A percentile compares a stretch with the other conserved stretches of the same genome.
Conservation (phyloP, 2,888 invertebrate genomes). For the Horisme vitalbata region DNA sequence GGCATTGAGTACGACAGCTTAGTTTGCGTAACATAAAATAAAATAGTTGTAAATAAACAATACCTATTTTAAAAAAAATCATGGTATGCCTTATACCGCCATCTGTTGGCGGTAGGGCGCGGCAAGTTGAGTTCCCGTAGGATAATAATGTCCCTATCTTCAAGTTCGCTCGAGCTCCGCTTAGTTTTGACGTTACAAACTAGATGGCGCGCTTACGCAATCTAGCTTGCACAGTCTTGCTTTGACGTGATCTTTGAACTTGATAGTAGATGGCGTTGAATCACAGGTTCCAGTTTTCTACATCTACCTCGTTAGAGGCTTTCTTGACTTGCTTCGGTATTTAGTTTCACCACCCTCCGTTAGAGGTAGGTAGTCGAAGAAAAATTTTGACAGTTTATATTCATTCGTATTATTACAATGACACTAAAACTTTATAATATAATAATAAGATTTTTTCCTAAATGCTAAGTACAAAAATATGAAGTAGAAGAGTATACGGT, state of each 20-base stretch:
- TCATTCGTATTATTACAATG: background rate
- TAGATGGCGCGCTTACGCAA: conserved; percentile 28
- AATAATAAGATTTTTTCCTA: too few species aligned
- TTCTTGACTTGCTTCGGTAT: conserved; percentile 25
- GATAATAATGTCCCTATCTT: conserved; percentile 16
- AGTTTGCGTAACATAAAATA: too few species aligned
- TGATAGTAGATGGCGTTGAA: conserved; percentile 18
- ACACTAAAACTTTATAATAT: too few species aligned
- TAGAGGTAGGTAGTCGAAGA: conserved; percentile 34
- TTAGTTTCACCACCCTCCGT: conserved; percentile 38
- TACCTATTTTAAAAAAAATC: too few species aligned
- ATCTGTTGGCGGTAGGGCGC: too few species aligned
- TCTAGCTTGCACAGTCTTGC: background rate
- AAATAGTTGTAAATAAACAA: too few species aligned
- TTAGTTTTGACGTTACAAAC: conserved; percentile 7
- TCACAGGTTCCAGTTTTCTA: background rate
- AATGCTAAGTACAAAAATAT: too few species aligned
- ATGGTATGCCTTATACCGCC: too few species aligned
- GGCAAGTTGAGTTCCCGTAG: conserved; percentile 34
- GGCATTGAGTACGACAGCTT: conserved; percentile 29
- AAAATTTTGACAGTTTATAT: background rate
- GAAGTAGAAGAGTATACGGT: too few species aligned
- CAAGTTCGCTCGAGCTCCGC: conserved; percentile 4
- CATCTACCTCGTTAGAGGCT: background rate
- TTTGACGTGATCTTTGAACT: background rate